Base-by-base conservation (phyloP, 2,797 vertebrate species). In the Acanthurus leucopareius region DNA sequence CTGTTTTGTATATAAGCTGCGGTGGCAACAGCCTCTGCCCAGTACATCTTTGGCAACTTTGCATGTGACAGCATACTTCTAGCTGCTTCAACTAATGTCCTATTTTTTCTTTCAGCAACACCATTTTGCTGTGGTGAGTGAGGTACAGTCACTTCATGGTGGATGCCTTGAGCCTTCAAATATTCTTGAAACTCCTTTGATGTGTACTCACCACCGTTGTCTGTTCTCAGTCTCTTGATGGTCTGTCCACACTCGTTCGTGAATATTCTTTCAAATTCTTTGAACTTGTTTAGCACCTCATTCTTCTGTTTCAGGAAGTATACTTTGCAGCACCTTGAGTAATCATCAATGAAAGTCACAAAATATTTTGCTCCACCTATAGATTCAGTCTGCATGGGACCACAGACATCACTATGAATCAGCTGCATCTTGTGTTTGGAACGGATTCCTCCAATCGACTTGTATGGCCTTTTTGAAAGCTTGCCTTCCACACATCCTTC, bases 391-490 rank as follows among this genome's bases (percentile, higher is more conserved):
- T 87, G 73, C 74, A 89, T 85, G 4, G 80, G 78, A 64, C 82
- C 80, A 88, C 83, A 86, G 67, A 86, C 72, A 7, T 87, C 85
- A 90, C 83, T 80, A 76, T 89, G 85, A 1, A 87, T 56, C 42
- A 86, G 22, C 15, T 89, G 60, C 38, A 88, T 0, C 56, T 59
- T 89, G 8, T 2, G 28, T 19, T 80, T 77, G 2, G 80, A 80
- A 2, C 16, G 14, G 0, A 84, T 86, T 57, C 68, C 44, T 79
- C 77, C 66, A 2, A 88, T 17, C 25, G 75, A 1, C 58, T 86
- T 88, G 42, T 13, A 44, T 17, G 74, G 79, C 5, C 83, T 71
- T 64, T 8, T 83, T 1, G n/a, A 3, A 44, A 80, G 19, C 9
- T 86, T 80, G 32, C 58, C 70, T 5, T 80, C 70, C 44, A 84